Base-by-base conservation (phyloP, 1,140 invertebrate species). In the Plectrocnemia conspersa region DNA sequence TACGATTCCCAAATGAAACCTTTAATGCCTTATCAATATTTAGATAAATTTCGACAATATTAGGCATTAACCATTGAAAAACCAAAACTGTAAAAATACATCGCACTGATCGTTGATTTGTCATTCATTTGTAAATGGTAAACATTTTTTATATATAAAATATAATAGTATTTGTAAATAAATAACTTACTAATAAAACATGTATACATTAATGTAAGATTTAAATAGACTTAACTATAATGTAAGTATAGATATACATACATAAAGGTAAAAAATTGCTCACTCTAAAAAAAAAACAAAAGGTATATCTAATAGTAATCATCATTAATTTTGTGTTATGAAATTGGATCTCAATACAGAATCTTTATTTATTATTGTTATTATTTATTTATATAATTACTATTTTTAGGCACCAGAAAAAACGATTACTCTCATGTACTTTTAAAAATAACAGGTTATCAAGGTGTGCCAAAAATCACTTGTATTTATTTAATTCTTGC, bases 1-100 rank as follows among this genome's bases (percentile, higher is more conserved):
- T 24, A 47, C 23, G 27, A 50, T 50, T n/a, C n/a, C n/a, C n/a
- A n/a, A n/a, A n/a, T n/a, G n/a, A n/a, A n/a, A 29, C 47, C 47
- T 50, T 24, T 50, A 38, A 50, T 58, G 56, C 56, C 56, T 58
- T 58, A 58, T 52, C 36, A 38, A 44, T 54, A 53, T 53, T 47
- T 53, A 57, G 55, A 57, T 52, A 33, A 33, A 58, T 58, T 58
- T 58, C 44, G 56, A 58, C 56, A 58, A 58, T 58, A 58, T 58
- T 58, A 58, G 50, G 50, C 38, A 35, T 52, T 42, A 52, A 52
- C 25, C 25, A 41, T 42, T 41, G 9, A 22, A 41, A 52, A 50
- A 50, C 11, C 13, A 36, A 5, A 36, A 13, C 16, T 36, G 16
- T 36, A 40, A 13, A 40, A 40, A 5, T 18, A 40, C 2, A 40